Evolutionary conservation across 2,888 invertebrate species (phyloP).

Genomic region (Thelaira solivaga): DNA sequence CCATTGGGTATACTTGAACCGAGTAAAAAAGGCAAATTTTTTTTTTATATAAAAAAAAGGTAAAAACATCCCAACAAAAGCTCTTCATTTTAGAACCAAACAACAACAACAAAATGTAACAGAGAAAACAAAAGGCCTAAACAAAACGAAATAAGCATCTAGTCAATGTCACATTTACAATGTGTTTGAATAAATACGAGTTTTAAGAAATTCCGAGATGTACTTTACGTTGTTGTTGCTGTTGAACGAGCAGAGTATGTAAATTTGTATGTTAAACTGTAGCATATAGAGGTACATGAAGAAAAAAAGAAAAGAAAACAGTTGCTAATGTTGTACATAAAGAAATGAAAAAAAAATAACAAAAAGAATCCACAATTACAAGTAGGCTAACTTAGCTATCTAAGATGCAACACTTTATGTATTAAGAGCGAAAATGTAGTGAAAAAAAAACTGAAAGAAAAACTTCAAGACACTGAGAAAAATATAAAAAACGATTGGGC

Average conservation of each 20-base stretch:
- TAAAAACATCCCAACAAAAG: too few relatives aligned
- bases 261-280: slow-evolving; percentile 1
- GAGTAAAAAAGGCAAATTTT: slow-evolving; percentile 37
- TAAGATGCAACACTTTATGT: slow-evolving; percentile 59
- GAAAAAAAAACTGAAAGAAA: not conserved
- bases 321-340: not conserved
- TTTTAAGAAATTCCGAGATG: slow-evolving; percentile 4
- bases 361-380: slow-evolving; percentile 43
- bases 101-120: not conserved
- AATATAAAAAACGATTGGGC: too few relatives aligned
- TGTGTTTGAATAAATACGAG: slow-evolving; percentile 10
- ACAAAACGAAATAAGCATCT: not conserved
- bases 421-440: slow-evolving; percentile 13
- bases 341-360: slow-evolving; percentile 19
- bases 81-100: not conserved
- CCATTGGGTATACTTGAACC: slow-evolving; percentile 55
- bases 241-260: too few relatives aligned
- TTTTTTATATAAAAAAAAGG: slow-evolving; percentile 9
- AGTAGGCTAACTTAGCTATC: slow-evolving; percentile 64
- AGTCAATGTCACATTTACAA: slow-evolving; percentile 43
- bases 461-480: slow-evolving; percentile 17
- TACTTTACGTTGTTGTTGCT: not conserved
- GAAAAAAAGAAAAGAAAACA: not conserved
- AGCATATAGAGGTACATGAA: not conserved
- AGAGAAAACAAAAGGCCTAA: slow-evolving; percentile 20